phyloP scores from a whole-genome alignment of 2,113 vertebrate species.

The Oenanthe oenanthe region DNA sequence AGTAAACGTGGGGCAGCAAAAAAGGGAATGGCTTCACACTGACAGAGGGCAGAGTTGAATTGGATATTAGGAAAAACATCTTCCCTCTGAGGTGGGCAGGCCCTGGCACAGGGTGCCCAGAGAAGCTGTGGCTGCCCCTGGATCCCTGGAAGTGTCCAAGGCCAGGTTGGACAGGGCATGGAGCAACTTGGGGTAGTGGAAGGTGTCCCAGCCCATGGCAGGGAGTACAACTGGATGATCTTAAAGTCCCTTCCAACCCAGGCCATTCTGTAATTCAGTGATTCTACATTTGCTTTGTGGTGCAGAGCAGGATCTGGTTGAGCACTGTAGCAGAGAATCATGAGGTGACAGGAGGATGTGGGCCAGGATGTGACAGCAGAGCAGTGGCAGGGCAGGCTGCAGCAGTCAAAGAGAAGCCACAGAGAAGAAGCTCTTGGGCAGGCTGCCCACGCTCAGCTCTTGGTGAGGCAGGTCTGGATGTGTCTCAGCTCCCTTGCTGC shows the following conservation, averaged over 20 bases:
- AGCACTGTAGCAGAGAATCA: not conserved
- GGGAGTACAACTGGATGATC: fast-evolving
- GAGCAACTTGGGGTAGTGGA: fast-evolving
- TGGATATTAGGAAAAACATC: not conserved
- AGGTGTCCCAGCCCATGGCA: not conserved
- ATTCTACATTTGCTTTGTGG: not conserved
- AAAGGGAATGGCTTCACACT: not conserved
- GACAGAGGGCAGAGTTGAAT: not conserved
- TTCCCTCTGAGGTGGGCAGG: fast-evolving
- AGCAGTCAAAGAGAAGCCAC: not conserved
- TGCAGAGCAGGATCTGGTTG: not conserved
- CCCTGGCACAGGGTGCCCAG: not conserved
- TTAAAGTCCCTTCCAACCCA: not conserved
- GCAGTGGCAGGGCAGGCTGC: not conserved
- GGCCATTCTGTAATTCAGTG: not conserved
- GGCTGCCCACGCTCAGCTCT: not conserved
- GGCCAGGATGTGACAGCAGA: not conserved
- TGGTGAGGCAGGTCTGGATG: not conserved
- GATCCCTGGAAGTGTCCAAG: not conserved
- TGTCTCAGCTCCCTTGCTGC: not conserved
- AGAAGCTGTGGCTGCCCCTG: not conserved
- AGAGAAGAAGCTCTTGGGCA: not conserved
- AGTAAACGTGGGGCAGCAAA: not conserved
- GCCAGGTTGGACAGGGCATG: fast-evolving
- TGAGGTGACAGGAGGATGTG: not conserved